These are phyloP conservation scores for Heterodera schachtii DNA, from an alignment of 1,140 invertebrate species.

Conservation along the genomic window DNA sequence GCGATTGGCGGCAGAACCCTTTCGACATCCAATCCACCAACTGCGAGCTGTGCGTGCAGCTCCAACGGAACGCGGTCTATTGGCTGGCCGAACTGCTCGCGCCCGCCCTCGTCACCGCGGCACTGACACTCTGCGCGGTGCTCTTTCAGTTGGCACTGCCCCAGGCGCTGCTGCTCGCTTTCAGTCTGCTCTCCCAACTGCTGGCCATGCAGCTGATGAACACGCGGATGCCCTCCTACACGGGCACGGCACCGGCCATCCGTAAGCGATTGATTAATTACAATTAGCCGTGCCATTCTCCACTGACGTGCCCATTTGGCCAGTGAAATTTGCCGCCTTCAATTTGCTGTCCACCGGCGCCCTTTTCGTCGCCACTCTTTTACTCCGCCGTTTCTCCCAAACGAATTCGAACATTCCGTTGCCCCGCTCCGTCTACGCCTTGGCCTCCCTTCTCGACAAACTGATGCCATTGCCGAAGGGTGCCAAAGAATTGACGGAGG, in stretches of 20 bases:
- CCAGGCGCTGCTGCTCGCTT: constrained; percentile 56
- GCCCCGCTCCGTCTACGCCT: constrained; percentile 50
- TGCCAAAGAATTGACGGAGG: constrained; percentile 39
- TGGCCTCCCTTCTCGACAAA: constrained; percentile 40
- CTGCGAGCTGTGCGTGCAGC: constrained; percentile 60
- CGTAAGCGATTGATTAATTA: constrained; percentile 45
- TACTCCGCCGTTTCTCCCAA: constrained; percentile 52
- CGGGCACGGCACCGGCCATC: constrained; percentile 58
- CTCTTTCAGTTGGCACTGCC: constrained; percentile 61
- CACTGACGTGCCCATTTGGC: constrained; percentile 32
- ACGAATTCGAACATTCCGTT: constrained; percentile 59
- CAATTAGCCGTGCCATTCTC: background rate
- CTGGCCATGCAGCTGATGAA: constrained; percentile 58
- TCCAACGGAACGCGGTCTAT: constrained; percentile 63
- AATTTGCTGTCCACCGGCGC: constrained; percentile 57
- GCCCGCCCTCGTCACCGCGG: constrained; percentile 57
- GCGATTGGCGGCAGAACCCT: constrained; percentile 62
- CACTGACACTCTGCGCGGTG: constrained; percentile 59
- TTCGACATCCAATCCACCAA: constrained; percentile 64
- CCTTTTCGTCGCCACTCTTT: constrained; percentile 54
- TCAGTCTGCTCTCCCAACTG: constrained; percentile 58
- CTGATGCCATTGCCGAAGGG: constrained; percentile 45
- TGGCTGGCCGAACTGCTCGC: constrained; percentile 61
- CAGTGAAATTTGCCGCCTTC: constrained; percentile 62
- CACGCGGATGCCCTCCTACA: constrained; percentile 57